Conservation (phyloP, 2,797 vertebrate genomes). For the Notoglanidium macrostoma region DNA sequence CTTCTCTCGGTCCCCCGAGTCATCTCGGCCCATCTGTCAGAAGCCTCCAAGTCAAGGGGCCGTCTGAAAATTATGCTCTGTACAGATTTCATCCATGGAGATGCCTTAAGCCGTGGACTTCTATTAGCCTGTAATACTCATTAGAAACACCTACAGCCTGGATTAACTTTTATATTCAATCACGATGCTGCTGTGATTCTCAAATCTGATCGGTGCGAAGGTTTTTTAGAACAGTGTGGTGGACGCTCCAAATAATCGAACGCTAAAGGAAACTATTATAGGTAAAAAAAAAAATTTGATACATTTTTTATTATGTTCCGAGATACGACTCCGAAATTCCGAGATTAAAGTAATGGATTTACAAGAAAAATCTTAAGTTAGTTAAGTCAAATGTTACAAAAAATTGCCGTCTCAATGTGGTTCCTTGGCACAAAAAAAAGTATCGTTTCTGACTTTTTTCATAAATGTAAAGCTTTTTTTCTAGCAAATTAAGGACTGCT, state of each 20-base stretch:
- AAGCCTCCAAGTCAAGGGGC: slow-evolving; percentile 16
- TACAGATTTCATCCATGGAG: neutral
- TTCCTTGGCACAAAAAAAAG: no score
- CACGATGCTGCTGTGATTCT: neutral
- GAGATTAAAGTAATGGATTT: no score
- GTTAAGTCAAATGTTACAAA: no score
- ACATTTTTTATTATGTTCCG: no score
- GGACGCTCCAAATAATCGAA: neutral
- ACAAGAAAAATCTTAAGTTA: no score
- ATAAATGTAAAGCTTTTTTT: no score
- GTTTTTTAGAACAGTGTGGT: neutral
- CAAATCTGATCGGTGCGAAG: neutral
- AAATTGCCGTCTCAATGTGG: no score
- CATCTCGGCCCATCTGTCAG: slow-evolving; percentile 50
- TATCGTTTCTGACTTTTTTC: no score
- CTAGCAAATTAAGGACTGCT: no score
- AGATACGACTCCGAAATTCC: no score
- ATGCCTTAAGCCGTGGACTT: no score
- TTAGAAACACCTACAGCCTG: neutral
- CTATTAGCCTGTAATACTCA: neutral
- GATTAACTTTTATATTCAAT: neutral
- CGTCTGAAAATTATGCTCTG: slow-evolving; percentile 6
- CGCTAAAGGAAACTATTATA: neutral
- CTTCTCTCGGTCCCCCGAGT: slow-evolving; percentile 44
- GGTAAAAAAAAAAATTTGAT: no score